A percentile compares a stretch with the other conserved stretches of the same genome.
phyloP scores from a whole-genome alignment of 2,113 vertebrate genomes.

The Ophiodon elongatus region DNA sequence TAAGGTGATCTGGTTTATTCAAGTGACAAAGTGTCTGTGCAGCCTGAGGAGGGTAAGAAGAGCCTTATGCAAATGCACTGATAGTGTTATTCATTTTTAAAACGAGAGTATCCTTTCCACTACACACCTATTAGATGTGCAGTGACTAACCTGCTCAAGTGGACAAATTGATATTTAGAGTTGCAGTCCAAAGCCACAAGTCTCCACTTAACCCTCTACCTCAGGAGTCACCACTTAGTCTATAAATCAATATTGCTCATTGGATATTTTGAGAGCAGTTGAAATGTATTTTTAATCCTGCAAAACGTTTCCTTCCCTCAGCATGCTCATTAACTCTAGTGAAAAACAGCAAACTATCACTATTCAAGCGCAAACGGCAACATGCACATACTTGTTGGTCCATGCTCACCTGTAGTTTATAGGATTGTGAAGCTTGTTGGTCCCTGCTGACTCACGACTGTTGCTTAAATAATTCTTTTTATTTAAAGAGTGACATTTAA shows the following conservation, averaged over 20 bases:
- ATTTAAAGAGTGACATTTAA: slow-evolving; percentile 45
- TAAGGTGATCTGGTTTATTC: background rate
- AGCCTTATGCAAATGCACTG: background rate
- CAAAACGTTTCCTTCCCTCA: background rate
- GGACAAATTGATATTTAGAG: slow-evolving; percentile 24
- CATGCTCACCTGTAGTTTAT: slow-evolving; percentile 46
- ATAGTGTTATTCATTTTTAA: background rate
- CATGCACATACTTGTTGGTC: slow-evolving; percentile 46
- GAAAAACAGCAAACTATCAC: slow-evolving; percentile 4
- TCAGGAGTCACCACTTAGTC: slow-evolving; percentile 9
- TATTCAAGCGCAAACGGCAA: background rate
- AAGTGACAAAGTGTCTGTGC: background rate
- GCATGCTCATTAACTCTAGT: background rate
- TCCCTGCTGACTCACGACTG: slow-evolving; percentile 55
- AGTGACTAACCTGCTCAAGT: slow-evolving; percentile 20
- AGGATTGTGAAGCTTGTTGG: slow-evolving; percentile 22
- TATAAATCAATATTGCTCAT: background rate
- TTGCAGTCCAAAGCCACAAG: background rate
- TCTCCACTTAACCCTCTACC: background rate
- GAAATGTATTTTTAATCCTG: slow-evolving; percentile 14
- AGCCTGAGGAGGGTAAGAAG: background rate
- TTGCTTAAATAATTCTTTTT: slow-evolving; percentile 57
- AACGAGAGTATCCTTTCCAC: slow-evolving; percentile 10
- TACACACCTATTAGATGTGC: slow-evolving; percentile 15
- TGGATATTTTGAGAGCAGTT: slow-evolving; percentile 11